These are phyloP conservation scores for Rhopalosiphum maidis DNA, from an alignment of 1,140 invertebrate genomes.

Conservation along the genomic window DNA sequence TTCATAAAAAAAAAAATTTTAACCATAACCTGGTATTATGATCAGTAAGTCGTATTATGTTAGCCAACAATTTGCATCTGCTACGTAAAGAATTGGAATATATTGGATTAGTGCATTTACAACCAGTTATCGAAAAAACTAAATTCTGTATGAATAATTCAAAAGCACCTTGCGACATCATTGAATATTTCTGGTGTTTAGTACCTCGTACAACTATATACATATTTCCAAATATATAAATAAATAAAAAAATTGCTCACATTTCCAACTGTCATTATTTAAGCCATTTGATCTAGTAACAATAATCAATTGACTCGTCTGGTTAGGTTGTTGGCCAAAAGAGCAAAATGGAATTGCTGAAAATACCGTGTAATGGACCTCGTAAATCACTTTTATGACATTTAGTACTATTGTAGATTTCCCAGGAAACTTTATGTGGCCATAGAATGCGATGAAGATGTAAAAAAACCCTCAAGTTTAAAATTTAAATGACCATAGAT, in stretches of 20 bases:
- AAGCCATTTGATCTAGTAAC: not conserved
- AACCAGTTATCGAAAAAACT: not conserved
- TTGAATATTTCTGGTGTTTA: not conserved
- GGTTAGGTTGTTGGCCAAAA: constrained; percentile 26
- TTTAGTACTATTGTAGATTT: constrained; percentile 31
- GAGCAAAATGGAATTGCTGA: not conserved
- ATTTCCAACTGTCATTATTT: not conserved
- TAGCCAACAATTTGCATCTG: not conserved
- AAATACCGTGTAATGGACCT: not conserved
- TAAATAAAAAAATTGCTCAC: not conserved
- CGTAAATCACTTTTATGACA: constrained; percentile 43
- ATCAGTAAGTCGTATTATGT: not conserved
- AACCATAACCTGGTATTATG: not conserved
- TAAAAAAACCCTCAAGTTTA: not conserved
- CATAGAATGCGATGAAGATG: not conserved
- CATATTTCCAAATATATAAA: not conserved
- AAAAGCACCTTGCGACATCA: not conserved
- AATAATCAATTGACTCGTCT: constrained; percentile 29
- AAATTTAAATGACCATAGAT: not conserved
- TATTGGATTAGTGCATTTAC: not conserved
- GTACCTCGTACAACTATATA: not conserved
- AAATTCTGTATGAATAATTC: not conserved
- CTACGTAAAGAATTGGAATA: not conserved
- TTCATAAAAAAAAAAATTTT: not conserved
- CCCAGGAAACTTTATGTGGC: not conserved